phyloP scores from a whole-genome alignment of 2,797 vertebrate genomes.

The Enteromius viviparus region DNA sequence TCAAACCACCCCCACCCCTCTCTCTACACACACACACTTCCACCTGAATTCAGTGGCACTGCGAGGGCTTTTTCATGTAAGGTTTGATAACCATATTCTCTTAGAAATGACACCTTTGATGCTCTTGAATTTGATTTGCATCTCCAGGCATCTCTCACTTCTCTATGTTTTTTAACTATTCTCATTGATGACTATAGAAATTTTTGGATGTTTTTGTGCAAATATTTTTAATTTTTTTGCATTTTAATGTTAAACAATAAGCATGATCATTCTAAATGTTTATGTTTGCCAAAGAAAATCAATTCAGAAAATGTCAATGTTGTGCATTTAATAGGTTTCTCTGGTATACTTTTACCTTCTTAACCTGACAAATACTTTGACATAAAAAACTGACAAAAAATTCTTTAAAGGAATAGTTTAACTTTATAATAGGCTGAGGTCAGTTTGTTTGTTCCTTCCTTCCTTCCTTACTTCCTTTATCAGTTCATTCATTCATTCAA shows the following conservation, averaged over 20 bases:
- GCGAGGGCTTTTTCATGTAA: neutral
- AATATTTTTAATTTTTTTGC: neutral
- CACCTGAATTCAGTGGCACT: slow-evolving; percentile 23
- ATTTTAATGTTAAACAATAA: slow-evolving; percentile 4
- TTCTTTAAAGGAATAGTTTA: neutral
- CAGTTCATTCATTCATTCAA: neutral
- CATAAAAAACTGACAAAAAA: neutral
- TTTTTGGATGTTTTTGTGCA: neutral
- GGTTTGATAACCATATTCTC: slow-evolving; percentile 33
- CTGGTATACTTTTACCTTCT: neutral
- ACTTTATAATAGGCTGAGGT: neutral
- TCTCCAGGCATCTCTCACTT: slow-evolving; percentile 28
- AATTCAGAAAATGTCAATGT: neutral
- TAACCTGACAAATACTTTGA: neutral
- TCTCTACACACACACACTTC: neutral
- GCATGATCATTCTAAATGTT: neutral
- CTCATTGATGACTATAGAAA: neutral
- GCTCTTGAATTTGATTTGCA: slow-evolving; percentile 32
- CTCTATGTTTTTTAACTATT: neutral
- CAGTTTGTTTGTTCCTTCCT: neutral
- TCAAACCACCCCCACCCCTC: neutral
- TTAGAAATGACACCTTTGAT: slow-evolving; percentile 27
- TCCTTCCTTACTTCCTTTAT: neutral
- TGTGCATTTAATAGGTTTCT: neutral
- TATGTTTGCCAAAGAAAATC: neutral